These are phyloP conservation scores for Chunga burmeisteri DNA, from an alignment of 2,113 vertebrate genomes.

Conservation along the genomic window DNA sequence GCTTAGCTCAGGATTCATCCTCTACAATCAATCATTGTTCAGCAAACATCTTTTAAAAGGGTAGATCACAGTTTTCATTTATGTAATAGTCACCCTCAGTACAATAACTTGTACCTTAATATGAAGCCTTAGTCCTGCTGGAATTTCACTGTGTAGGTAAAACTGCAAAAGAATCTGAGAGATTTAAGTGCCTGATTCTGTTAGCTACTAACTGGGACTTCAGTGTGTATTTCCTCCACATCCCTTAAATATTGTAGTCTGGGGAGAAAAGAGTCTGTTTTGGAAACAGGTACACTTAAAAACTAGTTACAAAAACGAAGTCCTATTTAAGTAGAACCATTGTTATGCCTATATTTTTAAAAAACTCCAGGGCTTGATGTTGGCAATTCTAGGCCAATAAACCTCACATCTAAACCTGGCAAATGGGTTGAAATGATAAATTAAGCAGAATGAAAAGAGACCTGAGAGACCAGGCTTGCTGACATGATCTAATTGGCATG, in stretches of 20 bases:
- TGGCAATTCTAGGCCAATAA: constrained; percentile 18
- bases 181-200: neutral
- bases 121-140: neutral
- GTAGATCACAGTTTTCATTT: neutral
- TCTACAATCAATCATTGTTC: neutral
- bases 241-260: neutral
- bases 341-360: neutral
- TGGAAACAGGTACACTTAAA: neutral
- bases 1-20: neutral
- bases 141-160: neutral
- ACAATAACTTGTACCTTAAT: neutral
- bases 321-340: neutral
- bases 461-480: constrained; percentile 13
- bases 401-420: neutral
- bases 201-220: neutral
- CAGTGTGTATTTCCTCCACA: neutral
- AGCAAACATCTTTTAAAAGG: neutral
- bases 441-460: constrained; percentile 40
- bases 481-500: neutral
- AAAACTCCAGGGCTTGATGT: constrained; percentile 8
- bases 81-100: neutral
- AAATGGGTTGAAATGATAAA: constrained; percentile 38
- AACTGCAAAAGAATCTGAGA: neutral
- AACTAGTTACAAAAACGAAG: neutral
- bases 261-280: neutral